Evolutionary conservation across 1,140 invertebrate species (phyloP).

Genomic region (Oncopodura yosiiana): DNA sequence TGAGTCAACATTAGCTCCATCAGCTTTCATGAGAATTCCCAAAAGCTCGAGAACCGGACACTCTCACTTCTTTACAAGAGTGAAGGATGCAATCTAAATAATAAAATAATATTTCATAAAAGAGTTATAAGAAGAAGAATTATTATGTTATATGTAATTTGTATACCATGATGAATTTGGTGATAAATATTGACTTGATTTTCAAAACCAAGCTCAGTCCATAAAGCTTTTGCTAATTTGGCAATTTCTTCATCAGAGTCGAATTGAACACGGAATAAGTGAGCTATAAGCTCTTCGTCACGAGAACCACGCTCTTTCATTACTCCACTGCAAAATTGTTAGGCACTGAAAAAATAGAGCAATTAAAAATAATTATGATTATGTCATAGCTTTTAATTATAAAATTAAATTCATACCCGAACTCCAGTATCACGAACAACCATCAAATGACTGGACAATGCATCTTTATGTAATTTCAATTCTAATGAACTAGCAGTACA

Average conservation of each 20-base stretch:
- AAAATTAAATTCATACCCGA: conserved; percentile 41
- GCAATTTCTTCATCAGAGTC: conserved; percentile 24
- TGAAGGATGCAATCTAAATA: conserved; percentile 52
- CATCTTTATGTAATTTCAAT: conserved; percentile 67
- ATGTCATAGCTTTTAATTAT: not conserved
- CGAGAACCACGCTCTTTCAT: not conserved
- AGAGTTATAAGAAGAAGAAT: no score
- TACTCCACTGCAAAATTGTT: conserved; percentile 50
- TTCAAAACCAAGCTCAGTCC: conserved; percentile 44
- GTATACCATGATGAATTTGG: no score
- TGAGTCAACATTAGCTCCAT: conserved; percentile 45
- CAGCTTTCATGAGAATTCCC: conserved; percentile 52
- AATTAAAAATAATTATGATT: not conserved
- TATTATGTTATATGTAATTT: no score
- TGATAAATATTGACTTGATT: no score
- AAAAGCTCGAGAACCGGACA: conserved; percentile 63
- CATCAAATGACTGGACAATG: conserved; percentile 57
- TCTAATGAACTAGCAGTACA: conserved; percentile 52
- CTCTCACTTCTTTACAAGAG: conserved; percentile 64
- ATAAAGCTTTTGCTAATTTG: conserved; percentile 57
- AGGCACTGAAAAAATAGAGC: conserved; percentile 46
- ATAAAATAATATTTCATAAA: no score
- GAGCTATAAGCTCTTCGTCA: not conserved
- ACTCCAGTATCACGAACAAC: conserved; percentile 71
- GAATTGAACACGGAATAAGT: conserved; percentile 20